A percentile compares a stretch with the other conserved stretches of the same genome.
These are phyloP conservation scores for Oxyscelio sp. DNA, from an alignment of 2,888 invertebrate genomes.

Conservation along the genomic window DNA sequence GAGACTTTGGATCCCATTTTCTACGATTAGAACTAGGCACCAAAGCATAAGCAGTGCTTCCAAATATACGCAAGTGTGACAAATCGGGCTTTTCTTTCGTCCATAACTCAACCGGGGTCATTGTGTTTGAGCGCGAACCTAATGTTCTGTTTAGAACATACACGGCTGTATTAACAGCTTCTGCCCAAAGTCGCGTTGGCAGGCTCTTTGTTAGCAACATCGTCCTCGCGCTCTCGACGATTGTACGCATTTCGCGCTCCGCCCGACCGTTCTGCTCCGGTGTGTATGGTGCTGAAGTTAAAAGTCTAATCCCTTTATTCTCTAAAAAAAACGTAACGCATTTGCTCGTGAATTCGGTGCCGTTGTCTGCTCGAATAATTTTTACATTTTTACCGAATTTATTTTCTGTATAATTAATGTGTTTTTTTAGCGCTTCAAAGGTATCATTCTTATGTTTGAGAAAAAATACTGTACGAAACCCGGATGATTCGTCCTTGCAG, in stretches of 20 bases:
- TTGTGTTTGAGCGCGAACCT: constrained; percentile 33
- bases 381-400: constrained; percentile 45
- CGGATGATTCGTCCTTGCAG: constrained; percentile 54
- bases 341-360: constrained; percentile 44
- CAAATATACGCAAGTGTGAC: constrained; percentile 62
- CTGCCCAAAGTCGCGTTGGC: not conserved
- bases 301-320: constrained; percentile 55
- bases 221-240: constrained; percentile 71
- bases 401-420: constrained; percentile 31
- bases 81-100: constrained; percentile 61
- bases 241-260: constrained; percentile 74
- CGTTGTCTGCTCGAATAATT: constrained; percentile 58
- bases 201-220: constrained; percentile 69
- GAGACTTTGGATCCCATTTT: constrained; percentile 69
- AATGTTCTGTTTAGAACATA: too few relatives aligned
- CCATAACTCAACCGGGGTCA: constrained; percentile 65
- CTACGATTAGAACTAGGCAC: constrained; percentile 45
- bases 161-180: too few relatives aligned
- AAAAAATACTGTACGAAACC: constrained; percentile 10
- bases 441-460: constrained; percentile 38
- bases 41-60: constrained; percentile 46
- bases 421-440: not conserved
- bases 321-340: constrained; percentile 26
- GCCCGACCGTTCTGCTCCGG: too few relatives aligned
- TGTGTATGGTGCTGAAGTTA: constrained; percentile 71